Evolutionary conservation across 1,140 invertebrate genomes (phyloP).

Genomic region (Drosophila bifasciata): DNA sequence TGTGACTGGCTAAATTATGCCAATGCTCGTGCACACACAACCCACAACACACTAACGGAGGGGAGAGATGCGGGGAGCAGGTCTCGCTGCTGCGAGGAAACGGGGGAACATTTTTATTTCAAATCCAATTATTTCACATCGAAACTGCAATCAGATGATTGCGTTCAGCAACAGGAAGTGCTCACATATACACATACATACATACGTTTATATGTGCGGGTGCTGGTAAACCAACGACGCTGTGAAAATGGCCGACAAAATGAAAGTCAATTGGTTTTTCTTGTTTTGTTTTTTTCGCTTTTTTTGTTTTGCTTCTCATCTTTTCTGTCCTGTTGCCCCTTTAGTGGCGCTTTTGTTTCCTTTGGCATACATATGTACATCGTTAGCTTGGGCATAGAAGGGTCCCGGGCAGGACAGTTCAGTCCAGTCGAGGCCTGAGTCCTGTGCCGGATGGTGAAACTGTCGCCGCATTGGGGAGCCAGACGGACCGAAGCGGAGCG

Average conservation of each 20-base stretch:
- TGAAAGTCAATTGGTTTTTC: conserved; percentile 80
- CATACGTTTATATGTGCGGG: not conserved
- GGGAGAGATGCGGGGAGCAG: not conserved
- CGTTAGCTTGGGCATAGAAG: conserved; percentile 32
- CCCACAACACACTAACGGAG: not conserved
- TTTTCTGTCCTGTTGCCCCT: conserved; percentile 10
- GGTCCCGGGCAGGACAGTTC: not conserved
- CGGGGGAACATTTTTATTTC: conserved; percentile 76
- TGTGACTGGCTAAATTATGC: conserved; percentile 59
- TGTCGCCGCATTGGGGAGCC: conserved; percentile 36
- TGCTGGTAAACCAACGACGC: conserved; percentile 47
- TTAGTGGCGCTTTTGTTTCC: conserved; percentile 32
- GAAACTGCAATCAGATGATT: conserved; percentile 81
- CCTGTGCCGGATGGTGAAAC: conserved; percentile 4
- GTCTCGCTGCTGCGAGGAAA: not conserved
- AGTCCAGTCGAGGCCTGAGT: conserved; percentile 7
- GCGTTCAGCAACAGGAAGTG: conserved; percentile 72
- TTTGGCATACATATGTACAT: conserved; percentile 36
- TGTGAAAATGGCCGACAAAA: conserved; percentile 79
- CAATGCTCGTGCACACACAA: conserved; percentile 40
- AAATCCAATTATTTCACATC: conserved; percentile 82
- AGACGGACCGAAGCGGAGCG: conserved; percentile 9
- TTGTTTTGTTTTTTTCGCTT: conserved; percentile 24
- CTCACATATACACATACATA: conserved; percentile 15
- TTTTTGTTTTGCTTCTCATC: conserved; percentile 35